These are phyloP conservation scores for Drosophila novamexicana DNA, from an alignment of 1,140 invertebrate species.

Conservation along the genomic window DNA sequence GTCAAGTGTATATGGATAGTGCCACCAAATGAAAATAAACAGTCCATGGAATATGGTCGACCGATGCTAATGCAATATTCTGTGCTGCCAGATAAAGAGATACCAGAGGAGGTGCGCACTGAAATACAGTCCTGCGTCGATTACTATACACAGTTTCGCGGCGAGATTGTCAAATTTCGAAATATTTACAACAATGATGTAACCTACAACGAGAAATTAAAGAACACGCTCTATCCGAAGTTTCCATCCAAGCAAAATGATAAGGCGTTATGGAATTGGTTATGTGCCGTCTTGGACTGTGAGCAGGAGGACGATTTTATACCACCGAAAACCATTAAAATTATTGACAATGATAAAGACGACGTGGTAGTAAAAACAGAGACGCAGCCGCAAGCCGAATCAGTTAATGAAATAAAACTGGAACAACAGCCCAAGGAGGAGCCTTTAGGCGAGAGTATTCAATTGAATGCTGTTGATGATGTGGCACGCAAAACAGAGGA, in stretches of 20 bases:
- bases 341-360: constrained; percentile 67
- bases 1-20: constrained; percentile 97
- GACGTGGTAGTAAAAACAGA: constrained; percentile 62
- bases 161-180: constrained; percentile 91
- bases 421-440: constrained; percentile 57
- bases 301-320: constrained; percentile 82
- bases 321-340: constrained; percentile 79
- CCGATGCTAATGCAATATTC: constrained; percentile 95
- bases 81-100: constrained; percentile 91
- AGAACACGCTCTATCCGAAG: constrained; percentile 88
- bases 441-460: constrained; percentile 33
- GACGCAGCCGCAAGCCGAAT: constrained; percentile 22
- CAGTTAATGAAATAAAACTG: constrained; percentile 50
- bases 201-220: constrained; percentile 92
- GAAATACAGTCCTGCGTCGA: constrained; percentile 94
- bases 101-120: constrained; percentile 92
- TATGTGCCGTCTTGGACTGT: constrained; percentile 77
- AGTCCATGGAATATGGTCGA: constrained; percentile 93
- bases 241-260: constrained; percentile 89
- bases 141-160: constrained; percentile 91
- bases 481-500: constrained; percentile 64
- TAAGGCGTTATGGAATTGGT: constrained; percentile 87
- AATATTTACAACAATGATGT: constrained; percentile 90
- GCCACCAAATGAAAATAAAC: constrained; percentile 95
- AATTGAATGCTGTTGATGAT: constrained; percentile 48